Evolutionary conservation across 2,888 invertebrate species (phyloP), one percentile per base, ranked within the genome.

Genomic region (Apomyelois bistriatella): DNA sequence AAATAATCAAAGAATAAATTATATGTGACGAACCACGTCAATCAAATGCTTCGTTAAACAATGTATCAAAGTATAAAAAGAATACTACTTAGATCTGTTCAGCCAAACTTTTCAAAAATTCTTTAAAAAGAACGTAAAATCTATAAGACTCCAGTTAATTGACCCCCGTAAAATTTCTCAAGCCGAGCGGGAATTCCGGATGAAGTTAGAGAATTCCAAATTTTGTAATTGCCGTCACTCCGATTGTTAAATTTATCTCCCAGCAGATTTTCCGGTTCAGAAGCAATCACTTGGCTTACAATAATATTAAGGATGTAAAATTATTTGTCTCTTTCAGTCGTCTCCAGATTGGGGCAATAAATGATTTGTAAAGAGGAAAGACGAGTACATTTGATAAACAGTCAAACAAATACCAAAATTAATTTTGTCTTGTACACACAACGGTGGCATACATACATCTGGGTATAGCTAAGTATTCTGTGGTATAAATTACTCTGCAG

Each of bases 141-240:
- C 16, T 32, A 32, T 8, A 46, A 16, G 30, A 46, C 32, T 16
- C 0, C 5, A 15, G 15, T 46, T 32, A 46, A 46, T 46, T 16
- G 16, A 46, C 32, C 32, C 10, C 46, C 10, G 32, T 28, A 8
- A 46, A 32, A 15, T 32, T 30, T 28, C 15, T 10, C 32, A 1
- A 12, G 12, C 15, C 9, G 16, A 10, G 28, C 16, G 46, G 46
- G 32, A 32, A 32, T 46, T 32, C 15, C 16, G 28, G 43, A 15
- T 8, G n/a, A 46, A 46, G 35, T 46, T 32, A 32, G 1, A 16
- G 32, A 46, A 32, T 46, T 46, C 32, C 15, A 15, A 15, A 46
- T 46, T 30, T 32, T 16, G 46, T 35, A 46, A 46, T 46, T 46
- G 43, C 43, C 43, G 12, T 30, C 43, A 43, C 10, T n/a, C 15